Conservation (phyloP, 1,140 invertebrate species). For the Atta cephalotes region DNA sequence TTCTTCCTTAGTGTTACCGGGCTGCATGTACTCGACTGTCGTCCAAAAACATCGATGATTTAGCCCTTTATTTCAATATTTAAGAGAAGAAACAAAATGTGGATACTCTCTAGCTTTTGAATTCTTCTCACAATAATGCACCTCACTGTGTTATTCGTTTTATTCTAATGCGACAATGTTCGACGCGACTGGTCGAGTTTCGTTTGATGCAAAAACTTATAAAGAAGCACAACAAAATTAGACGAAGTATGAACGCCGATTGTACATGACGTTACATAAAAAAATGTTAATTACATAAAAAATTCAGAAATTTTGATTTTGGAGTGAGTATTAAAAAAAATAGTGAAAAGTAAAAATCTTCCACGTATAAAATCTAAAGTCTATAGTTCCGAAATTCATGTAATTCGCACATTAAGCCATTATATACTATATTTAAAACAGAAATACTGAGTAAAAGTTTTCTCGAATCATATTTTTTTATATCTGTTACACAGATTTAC, state of each 20-base stretch:
- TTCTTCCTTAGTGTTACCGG: slow-evolving; percentile 39
- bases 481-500: too few species aligned
- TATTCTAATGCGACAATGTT: slow-evolving; percentile 60
- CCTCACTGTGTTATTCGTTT: slow-evolving; percentile 37
- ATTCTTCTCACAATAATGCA: slow-evolving; percentile 50
- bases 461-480: too few species aligned
- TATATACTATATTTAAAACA: too few species aligned
- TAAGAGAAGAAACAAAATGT: slow-evolving; percentile 36
- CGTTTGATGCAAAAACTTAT: slow-evolving; percentile 32
- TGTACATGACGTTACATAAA: neutral
- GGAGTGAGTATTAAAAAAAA: neutral
- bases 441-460: too few species aligned
- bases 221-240: slow-evolving; percentile 41
- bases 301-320: neutral
- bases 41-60: slow-evolving; percentile 46
- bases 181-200: slow-evolving; percentile 53
- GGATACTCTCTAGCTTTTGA: slow-evolving; percentile 51
- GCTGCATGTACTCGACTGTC: slow-evolving; percentile 55
- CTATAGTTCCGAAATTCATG: neutral
- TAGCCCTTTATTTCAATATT: slow-evolving; percentile 43
- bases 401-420: neutral
- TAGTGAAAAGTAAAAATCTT: neutral
- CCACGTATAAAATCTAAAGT: neutral
- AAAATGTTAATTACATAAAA: neutral
- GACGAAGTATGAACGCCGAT: slow-evolving; percentile 18